phyloP scores from a whole-genome alignment of 2,888 invertebrate species.

The Empis livida region DNA sequence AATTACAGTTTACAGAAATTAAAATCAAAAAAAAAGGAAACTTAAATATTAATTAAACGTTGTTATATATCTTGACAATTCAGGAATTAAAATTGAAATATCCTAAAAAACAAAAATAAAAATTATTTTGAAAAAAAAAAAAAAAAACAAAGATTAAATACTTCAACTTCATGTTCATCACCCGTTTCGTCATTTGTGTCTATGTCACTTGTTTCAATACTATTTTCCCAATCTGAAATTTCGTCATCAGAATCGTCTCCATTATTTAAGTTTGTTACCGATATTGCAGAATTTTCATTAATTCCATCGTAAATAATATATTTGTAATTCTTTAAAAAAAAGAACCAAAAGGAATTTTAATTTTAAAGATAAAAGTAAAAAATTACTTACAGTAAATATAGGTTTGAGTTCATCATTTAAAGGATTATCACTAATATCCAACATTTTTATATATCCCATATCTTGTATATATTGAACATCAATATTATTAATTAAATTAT shows the following conservation, averaged over 20 bases:
- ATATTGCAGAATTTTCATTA: background rate
- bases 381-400: conserved; percentile 4
- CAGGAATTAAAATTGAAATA: conserved; percentile 44
- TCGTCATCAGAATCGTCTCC: conserved; percentile 13
- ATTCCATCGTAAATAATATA: conserved; percentile 3
- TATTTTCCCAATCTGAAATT: conserved; percentile 47
- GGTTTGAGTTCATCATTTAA: conserved; percentile 19
- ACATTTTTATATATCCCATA: conserved; percentile 36
- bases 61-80: conserved; percentile 44
- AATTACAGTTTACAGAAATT: background rate
- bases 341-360: too few relatives aligned
- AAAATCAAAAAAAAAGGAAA: background rate
- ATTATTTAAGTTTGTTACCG: background rate
- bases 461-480: background rate
- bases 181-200: conserved; percentile 47
- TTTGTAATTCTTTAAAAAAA: conserved; percentile 5
- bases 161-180: conserved; percentile 44
- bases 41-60: conserved; percentile 35
- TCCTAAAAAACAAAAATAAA: conserved; percentile 31
- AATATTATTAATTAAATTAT: conserved; percentile 32
- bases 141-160: conserved; percentile 18
- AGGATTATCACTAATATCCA: conserved; percentile 43
- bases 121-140: background rate
- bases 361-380: background rate
- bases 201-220: conserved; percentile 45